A percentile compares a stretch with the other conserved stretches of the same genome.
Evolutionary conservation across 2,113 vertebrate species (phyloP).

Genomic region (Orientallactaga bullata): DNA sequence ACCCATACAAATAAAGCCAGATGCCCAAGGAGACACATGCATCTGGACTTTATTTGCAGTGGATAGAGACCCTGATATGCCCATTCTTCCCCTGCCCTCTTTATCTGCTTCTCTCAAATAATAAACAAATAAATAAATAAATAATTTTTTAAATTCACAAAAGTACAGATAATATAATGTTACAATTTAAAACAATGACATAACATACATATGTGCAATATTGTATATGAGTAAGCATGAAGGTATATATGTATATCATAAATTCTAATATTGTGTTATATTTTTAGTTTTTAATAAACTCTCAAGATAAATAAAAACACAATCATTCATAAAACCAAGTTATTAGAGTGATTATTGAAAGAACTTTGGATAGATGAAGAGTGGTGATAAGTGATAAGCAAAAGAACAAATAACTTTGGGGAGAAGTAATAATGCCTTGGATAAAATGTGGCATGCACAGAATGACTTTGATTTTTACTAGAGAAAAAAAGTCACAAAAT

Average conservation of each 20-base stretch:
- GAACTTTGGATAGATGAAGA: not conserved
- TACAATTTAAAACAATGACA: conserved; percentile 8
- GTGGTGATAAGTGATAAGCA: not conserved
- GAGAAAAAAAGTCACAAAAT: not conserved
- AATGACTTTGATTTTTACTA: not conserved
- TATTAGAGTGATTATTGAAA: not conserved
- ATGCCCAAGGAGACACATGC: too few relatives aligned
- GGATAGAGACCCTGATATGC: too few relatives aligned
- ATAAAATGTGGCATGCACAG: not conserved
- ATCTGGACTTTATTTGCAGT: too few relatives aligned
- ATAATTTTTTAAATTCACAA: not conserved
- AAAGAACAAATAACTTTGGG: not conserved
- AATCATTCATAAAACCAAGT: not conserved
- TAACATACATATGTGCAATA: not conserved
- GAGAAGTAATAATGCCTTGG: not conserved
- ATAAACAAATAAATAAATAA: too few relatives aligned
- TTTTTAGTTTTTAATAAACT: too few relatives aligned
- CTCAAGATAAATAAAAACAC: not conserved
- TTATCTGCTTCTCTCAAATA: too few relatives aligned
- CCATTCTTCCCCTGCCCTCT: too few relatives aligned
- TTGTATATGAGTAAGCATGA: too few relatives aligned
- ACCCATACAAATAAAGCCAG: too few relatives aligned
- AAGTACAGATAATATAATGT: not conserved
- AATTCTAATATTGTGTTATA: too few relatives aligned
- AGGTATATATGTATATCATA: too few relatives aligned